A percentile compares a stretch with the other conserved stretches of the same genome.
phyloP scores from a whole-genome alignment of 2,113 vertebrate species.

The Crotalus horridus region DNA sequence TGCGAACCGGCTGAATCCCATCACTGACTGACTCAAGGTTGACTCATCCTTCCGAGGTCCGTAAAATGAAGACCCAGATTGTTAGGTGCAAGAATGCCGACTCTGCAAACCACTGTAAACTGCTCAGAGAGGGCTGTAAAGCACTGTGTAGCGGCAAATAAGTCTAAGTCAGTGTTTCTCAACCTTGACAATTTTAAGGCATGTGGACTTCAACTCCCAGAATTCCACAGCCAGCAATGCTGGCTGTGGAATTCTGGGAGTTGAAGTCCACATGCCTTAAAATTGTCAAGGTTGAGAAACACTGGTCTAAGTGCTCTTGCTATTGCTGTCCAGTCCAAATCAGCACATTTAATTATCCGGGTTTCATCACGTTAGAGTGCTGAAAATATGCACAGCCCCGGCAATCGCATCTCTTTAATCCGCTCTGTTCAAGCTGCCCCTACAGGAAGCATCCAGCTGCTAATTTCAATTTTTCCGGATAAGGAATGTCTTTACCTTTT shows the following conservation, averaged over 20 bases:
- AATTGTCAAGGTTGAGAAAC: too few species aligned
- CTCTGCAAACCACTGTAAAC: background rate
- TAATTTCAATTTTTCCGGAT: background rate
- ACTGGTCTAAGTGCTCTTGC: background rate
- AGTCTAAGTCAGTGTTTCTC: too few species aligned
- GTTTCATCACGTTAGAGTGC: background rate
- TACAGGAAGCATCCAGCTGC: background rate
- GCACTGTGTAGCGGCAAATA: background rate
- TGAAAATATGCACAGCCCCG: background rate
- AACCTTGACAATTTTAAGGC: too few species aligned
- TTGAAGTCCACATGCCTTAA: too few species aligned
- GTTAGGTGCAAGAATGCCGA: fast-evolving
- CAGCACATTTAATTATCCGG: background rate
- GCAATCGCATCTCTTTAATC: background rate
- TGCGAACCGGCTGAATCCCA: too few species aligned
- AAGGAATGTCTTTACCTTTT: slow-evolving; percentile 17
- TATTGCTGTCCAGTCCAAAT: background rate
- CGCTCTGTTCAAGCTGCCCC: background rate
- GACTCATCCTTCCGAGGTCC: background rate
- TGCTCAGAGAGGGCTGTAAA: background rate
- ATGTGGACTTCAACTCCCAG: too few species aligned
- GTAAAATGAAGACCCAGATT: background rate
- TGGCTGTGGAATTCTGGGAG: too few species aligned
- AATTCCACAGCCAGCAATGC: too few species aligned
- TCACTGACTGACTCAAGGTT: too few species aligned